Evolutionary conservation across 2,797 vertebrate species (phyloP).

Genomic region (Botia almorhae): DNA sequence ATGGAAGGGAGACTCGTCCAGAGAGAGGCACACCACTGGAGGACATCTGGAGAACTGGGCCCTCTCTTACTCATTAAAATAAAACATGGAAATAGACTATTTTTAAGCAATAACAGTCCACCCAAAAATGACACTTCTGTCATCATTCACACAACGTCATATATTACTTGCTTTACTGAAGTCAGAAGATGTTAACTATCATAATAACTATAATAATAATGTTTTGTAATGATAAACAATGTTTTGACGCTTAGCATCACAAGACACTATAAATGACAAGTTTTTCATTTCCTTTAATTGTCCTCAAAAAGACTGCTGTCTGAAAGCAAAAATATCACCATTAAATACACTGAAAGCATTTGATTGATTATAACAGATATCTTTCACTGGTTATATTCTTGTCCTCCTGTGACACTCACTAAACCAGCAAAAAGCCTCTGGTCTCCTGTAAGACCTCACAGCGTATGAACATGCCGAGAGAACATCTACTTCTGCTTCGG

Average conservation of each 20-base stretch:
- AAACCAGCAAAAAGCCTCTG: slow-evolving; percentile 32
- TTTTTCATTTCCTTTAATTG: too few relatives aligned
- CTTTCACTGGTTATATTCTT: not conserved
- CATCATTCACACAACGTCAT: too few relatives aligned
- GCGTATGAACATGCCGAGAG: slow-evolving; percentile 21
- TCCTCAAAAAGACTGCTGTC: not conserved
- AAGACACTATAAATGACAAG: too few relatives aligned
- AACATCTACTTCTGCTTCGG: slow-evolving; percentile 55
- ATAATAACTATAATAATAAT: too few relatives aligned
- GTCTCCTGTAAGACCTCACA: slow-evolving; percentile 20
- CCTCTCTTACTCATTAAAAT: not conserved
- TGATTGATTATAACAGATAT: not conserved
- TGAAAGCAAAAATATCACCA: not conserved
- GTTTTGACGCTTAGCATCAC: too few relatives aligned
- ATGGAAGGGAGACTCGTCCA: not conserved
- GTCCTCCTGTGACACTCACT: not conserved
- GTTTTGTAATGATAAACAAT: too few relatives aligned
- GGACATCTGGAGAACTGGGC: slow-evolving; percentile 14
- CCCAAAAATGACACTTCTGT: too few relatives aligned
- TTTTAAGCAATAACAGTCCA: too few relatives aligned
- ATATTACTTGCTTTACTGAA: too few relatives aligned
- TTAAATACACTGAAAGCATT: not conserved
- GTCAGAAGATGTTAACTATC: too few relatives aligned
- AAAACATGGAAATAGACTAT: not conserved
- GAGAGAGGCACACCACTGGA: slow-evolving; percentile 8